Evolutionary conservation across 2,888 invertebrate species (phyloP), one percentile per base, ranked within the genome.

Genomic region (Dysmachus trigonus): DNA sequence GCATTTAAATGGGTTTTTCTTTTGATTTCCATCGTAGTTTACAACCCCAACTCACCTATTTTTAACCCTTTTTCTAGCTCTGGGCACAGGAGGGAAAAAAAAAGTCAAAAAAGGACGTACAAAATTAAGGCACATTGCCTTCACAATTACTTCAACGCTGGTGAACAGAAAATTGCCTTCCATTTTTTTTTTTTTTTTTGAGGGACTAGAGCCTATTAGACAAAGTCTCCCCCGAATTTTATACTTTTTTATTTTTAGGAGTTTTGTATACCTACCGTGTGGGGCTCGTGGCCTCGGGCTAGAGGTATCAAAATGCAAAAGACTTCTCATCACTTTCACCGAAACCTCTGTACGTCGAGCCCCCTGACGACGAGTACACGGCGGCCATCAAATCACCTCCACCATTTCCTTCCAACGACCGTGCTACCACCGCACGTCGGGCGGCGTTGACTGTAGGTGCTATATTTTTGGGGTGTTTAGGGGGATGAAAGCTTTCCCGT

Each of bases 51-150:
- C 62, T 62, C 62, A 22, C 62, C 62, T 62, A 38, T 35, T 76
- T 38, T 76, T 22, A 35, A 35, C 18, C 76, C 76, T n/a, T 15
- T 10, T 30, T 76, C 76, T 1, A 35, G 33, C 38, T 38, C 18
- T 76, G 35, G 13, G 22, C 6, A 33, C 10, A 76, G 38, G n/a
- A 8, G 38, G 8, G 18, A 38, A 35, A 35, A n/a, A 33, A 38
- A 74, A 74, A 5, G 31, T 33, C 53, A 6, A 41, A 41, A 41
- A 41, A 41, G 41, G 77, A 77, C 77, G 47, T 6, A 77, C 47
- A 15, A 77, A 77, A 77, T 77, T 77, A 41, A 77, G 77, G 77
- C 77, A n/a, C 77, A 77, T 77, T 77, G 77, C 77, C 77, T 77
- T 47, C 30, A 47, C 22, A 62, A 62, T 62, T 62, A 62, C 62